phyloP scores from a whole-genome alignment of 2,797 vertebrate genomes.

The Sorex maritimensis region DNA sequence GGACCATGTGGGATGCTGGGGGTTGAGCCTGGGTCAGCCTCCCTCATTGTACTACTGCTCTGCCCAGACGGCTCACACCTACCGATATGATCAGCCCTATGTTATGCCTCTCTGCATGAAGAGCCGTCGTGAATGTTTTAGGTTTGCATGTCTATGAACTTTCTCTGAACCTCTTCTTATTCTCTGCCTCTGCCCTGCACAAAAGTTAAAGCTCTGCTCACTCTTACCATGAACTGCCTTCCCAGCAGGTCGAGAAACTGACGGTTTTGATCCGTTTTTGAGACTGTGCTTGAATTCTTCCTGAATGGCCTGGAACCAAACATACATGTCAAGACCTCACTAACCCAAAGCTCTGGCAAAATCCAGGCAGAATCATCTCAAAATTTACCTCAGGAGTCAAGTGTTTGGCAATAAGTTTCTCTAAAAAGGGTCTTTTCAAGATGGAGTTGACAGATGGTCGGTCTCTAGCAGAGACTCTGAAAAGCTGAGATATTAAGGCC shows the following conservation, averaged over 20 bases:
- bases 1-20: too few species aligned
- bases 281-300: constrained; percentile 90
- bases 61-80: neutral
- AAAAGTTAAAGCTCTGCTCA: neutral
- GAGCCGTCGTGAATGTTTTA: neutral
- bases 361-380: neutral
- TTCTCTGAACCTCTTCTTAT: too few species aligned
- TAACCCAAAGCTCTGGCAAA: constrained; percentile 23
- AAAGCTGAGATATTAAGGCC: constrained; percentile 93
- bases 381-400: constrained; percentile 92
- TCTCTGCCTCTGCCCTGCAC: too few species aligned
- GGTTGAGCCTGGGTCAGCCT: too few species aligned
- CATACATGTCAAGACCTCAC: neutral
- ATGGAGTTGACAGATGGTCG: constrained; percentile 95
- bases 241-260: constrained; percentile 62
- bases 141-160: neutral
- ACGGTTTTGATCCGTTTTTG: constrained; percentile 80
- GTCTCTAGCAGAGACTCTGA: constrained; percentile 94
- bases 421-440: constrained; percentile 93
- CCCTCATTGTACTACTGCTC: neutral
- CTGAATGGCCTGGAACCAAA: constrained; percentile 87
- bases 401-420: constrained; percentile 91
- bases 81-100: neutral
- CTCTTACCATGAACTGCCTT: constrained; percentile 83
- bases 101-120: neutral